Conservation (phyloP, 2,113 vertebrate species). For the Rynchops niger region DNA sequence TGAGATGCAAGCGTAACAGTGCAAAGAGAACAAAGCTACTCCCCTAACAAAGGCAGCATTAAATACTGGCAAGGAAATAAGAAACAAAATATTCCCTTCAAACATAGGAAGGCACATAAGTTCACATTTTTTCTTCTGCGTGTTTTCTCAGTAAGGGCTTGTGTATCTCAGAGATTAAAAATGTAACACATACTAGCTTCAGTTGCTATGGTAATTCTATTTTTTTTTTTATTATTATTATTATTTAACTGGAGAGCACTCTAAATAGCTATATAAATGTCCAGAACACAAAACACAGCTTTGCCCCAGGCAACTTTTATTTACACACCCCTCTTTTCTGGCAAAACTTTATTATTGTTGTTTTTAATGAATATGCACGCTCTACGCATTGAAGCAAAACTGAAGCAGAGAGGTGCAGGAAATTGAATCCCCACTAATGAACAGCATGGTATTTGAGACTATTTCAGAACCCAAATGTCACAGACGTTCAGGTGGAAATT, state of each 20-base stretch:
- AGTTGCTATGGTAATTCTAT: constrained; percentile 57
- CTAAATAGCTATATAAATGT: constrained; percentile 62
- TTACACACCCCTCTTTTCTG: constrained; percentile 36
- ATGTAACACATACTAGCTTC: background rate
- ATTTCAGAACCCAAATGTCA: constrained; percentile 47
- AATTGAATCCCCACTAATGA: constrained; percentile 60
- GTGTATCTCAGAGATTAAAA: constrained; percentile 30
- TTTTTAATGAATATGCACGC: constrained; percentile 48
- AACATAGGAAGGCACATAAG: background rate
- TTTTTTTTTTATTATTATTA: background rate
- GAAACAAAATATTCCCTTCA: constrained; percentile 24
- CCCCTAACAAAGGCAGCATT: constrained; percentile 8
- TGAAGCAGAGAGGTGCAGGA: constrained; percentile 35
- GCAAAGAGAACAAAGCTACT: constrained; percentile 27
- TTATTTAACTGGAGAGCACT: constrained; percentile 35
- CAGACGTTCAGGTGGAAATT: constrained; percentile 53
- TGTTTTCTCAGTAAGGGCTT: background rate
- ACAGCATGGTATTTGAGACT: constrained; percentile 34
- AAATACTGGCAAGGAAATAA: background rate
- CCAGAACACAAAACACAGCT: constrained; percentile 46
- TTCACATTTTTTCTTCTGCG: background rate
- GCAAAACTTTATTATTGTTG: constrained; percentile 62
- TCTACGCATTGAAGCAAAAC: constrained; percentile 50
- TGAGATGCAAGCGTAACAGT: background rate
- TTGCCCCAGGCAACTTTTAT: constrained; percentile 49